Evolutionary conservation across 2,888 invertebrate species (phyloP), one percentile per base, ranked within the genome.

Genomic region (Phragmatobia fuliginosa): DNA sequence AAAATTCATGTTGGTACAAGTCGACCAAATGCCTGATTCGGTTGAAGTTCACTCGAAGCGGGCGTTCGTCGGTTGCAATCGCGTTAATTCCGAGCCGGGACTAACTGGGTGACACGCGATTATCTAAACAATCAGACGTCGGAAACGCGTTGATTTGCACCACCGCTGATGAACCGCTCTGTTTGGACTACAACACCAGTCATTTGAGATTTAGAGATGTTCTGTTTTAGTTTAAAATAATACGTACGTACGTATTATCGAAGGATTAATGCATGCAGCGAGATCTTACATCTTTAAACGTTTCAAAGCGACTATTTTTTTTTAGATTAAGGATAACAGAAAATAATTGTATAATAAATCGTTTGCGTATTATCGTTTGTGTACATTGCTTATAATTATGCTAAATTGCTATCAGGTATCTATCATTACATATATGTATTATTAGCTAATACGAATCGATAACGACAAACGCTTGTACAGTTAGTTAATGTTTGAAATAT

Each of bases 121-220:
- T 89, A 88, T 85, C 87, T 88, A 89, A 88, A 89, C 90, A 91
- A 90, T 88, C 85, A 81, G 78, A 72, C 80, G 73, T 70, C 77
- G 75, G 81, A 82, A 80, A 79, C 77, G 75, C 81, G 80, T 83
- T 87, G 85, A 88, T 88, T 87, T 83, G 77, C 78, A 83, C 83
- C 81, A 78, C 78, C 83, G 73, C 81, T 84, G 85, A 82, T 85
- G 82, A 86, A 86, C 83, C 82, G 62, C 80, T 77, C 75, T 83
- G 83, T 84, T 79, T 80, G 70, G 18, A 56, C 58, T 73, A 71
- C 66, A 82, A 79, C 78, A 72, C 70, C 73, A 73, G 75, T 77
- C 72, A 81, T 82, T 73, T 41, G 62, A 63, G 64, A 59, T 74
- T 71, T 76, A 68, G 71, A 68, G 70, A 67, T 74, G 69, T 75